These are phyloP conservation scores for Heliconius congener DNA, from an alignment of 1,140 invertebrate genomes.

Conservation along the genomic window DNA sequence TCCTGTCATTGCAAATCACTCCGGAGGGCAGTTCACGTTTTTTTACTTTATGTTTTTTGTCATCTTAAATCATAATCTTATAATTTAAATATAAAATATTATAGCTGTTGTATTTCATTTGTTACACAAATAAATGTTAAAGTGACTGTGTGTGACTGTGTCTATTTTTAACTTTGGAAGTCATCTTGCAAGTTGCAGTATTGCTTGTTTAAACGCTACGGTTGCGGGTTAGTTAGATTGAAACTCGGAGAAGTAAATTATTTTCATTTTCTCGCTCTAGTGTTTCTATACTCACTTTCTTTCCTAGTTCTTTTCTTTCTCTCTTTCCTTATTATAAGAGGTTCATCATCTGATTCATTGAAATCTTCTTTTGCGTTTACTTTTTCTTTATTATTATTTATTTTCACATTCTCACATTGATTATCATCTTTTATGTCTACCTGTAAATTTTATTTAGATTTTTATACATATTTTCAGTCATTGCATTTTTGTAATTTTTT, in stretches of 20 bases:
- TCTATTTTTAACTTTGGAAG: no score
- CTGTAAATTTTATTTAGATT: background rate
- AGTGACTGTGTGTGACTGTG: no score
- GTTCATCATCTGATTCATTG: conserved; percentile 60
- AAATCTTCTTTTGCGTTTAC: conserved; percentile 39
- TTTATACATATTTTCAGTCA: no score
- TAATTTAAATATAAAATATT: no score
- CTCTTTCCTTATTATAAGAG: conserved; percentile 46
- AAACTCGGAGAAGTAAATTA: background rate
- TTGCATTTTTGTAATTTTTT: no score
- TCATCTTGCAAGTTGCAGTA: no score
- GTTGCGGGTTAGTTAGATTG: background rate
- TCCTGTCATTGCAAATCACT: conserved; percentile 49
- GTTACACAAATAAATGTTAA: no score
- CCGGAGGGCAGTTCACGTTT: conserved; percentile 47
- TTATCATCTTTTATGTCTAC: conserved; percentile 7
- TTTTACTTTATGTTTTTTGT: background rate
- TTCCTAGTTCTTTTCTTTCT: conserved; percentile 36
- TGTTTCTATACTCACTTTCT: conserved; percentile 6
- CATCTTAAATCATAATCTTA: background rate
- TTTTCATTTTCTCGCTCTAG: background rate
- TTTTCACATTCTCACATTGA: background rate
- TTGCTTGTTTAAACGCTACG: background rate
- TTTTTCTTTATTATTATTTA: background rate
- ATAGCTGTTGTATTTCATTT: no score